Base-by-base conservation (phyloP, 2,888 invertebrate species). In the Caprella mutica region DNA sequence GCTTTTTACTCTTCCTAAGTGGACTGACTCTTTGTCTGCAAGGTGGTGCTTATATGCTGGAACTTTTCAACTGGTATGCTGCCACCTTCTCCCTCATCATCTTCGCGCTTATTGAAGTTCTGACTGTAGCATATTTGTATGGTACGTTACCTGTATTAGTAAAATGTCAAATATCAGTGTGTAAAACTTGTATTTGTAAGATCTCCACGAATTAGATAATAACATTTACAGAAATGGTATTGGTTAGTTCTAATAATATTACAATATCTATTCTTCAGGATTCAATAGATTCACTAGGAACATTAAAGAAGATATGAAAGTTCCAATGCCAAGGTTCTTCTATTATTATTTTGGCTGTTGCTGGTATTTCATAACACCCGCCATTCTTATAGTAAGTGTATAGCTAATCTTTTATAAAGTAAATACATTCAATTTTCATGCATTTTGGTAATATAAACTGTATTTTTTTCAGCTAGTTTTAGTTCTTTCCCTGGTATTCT, bases 31-130 rank as follows among this genome's bases (percentile, higher is more conserved):
- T 65, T 61, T 65, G 65, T 24, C 69, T 72, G 29, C 68, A 75
- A 73, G 76, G 76, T 61, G 76, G 76, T 65, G 74, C 76, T 69
- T 76, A 74, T 69, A 71, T 76, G 39, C 76, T 76, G 69, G 74
- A 76, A 68, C 65, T 76, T 57, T 75, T 76, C 67, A 75, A 76
- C 66, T 74, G 73, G 66, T 77, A 76, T 65, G 71, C 75, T 1
- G 74, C 74, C 21, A 72, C 73, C 9, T 38, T 63, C 21, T 58
- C 61, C 21, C 43, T 66, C 42, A 43, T 76, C 42, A 67, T 68
- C 66, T 71, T 76, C 30, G 74, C 72, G 30, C 70, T 75, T 66
- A 72, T 74, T 65, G 74, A 75, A 67, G 71, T 72, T 58, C 62
- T 74, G 21, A 72, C 70, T 12, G 68, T 77, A 8, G 19, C 33